Base-by-base conservation (phyloP, 2,888 invertebrate species). In the Gymnocheta viridis region DNA sequence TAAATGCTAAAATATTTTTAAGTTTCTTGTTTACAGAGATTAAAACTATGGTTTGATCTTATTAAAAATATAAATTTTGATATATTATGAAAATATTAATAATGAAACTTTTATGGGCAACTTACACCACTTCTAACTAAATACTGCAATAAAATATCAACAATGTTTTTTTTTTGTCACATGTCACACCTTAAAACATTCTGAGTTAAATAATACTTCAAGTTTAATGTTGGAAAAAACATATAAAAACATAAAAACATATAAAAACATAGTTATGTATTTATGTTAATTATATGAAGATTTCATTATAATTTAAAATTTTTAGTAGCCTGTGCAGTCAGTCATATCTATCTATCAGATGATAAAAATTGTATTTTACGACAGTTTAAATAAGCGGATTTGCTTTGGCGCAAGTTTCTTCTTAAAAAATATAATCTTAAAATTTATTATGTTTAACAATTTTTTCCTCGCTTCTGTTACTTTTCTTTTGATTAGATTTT, bases 251-350 rank as follows among this genome's bases (percentile, higher is more conserved):
- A n/a, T n/a, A n/a, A n/a, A n/a, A n/a, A n/a, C 19, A 12, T 3
- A 51, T 54, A n/a, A n/a, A 54, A 24, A 9, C 7, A 1, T 0
- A 17, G 3, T 10, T 56, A n/a, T n/a, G n/a, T n/a, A 56, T 10
- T 29, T 56, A 32, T 56, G 54, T 56, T 32, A 56, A 56, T n/a
- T n/a, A n/a, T 56, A 10, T 17, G 9, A 9, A 32, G 10, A 27
- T 56, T 32, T 54, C 7, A 54, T 54, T 29, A 54, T 29, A 56
- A 56, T 56, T 32, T 56, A 7, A 56, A 56, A 32, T 24, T 51
- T 24, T 51, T 32, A 32, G 17, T 32, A 56, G 17, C 4, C 32
- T 10, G n/a, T 32, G 27, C 27, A 27, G 14, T 54, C 10, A 54
- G 22, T 19, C 32, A 56, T 17, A 56, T 56, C 29, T 32, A n/a